A percentile compares a stretch with the other conserved stretches of the same genome.
Conservation (phyloP, 2,797 vertebrate genomes). For the Aphelocoma californica region DNA sequence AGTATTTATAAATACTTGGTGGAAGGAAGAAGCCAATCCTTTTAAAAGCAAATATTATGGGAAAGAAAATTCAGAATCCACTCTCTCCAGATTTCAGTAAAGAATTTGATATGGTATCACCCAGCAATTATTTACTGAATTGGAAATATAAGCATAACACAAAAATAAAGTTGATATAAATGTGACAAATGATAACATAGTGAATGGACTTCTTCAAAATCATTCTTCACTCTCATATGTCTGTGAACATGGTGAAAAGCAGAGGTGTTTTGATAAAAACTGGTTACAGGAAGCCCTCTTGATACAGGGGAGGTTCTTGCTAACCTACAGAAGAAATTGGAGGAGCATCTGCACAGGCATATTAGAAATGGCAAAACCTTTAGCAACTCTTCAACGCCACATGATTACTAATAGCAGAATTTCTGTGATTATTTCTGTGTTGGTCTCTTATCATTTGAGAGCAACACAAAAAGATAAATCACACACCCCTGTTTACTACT, state of each 20-base stretch:
- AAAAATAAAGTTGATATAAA: neutral
- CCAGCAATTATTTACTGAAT: neutral
- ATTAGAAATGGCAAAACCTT: neutral
- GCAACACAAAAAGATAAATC: neutral
- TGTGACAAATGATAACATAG: neutral
- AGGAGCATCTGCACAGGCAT: neutral
- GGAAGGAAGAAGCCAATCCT: neutral
- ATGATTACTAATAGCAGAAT: neutral
- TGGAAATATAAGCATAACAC: neutral
- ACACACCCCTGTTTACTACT: neutral
- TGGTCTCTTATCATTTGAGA: neutral
- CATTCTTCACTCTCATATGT: neutral
- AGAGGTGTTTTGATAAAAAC: neutral
- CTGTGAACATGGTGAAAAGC: neutral
- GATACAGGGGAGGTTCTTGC: neutral
- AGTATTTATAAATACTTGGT: neutral
- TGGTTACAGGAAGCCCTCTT: neutral
- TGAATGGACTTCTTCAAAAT: neutral
- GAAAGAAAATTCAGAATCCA: neutral
- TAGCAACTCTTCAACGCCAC: neutral
- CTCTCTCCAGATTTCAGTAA: neutral
- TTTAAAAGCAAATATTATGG: neutral
- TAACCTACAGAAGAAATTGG: neutral
- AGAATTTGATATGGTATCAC: neutral
- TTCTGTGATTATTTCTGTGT: neutral